Percentiles rank a stretch among this genome's conserved stretches.
phyloP scores from a whole-genome alignment of 2,113 vertebrate species.

The Cromileptes altivelis region DNA sequence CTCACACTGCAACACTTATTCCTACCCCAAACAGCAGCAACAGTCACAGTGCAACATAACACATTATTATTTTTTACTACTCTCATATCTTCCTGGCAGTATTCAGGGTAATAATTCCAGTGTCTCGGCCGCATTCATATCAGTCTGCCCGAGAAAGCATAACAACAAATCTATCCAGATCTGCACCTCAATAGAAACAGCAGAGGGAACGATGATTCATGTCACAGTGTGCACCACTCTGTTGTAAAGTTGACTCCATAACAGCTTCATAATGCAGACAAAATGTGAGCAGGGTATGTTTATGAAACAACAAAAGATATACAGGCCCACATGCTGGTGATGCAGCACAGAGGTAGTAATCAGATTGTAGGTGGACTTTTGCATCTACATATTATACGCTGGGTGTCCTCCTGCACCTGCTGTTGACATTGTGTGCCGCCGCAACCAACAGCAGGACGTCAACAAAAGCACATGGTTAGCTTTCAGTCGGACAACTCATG shows the following conservation, averaged over 20 bases:
- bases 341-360: neutral
- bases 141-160: constrained; percentile 23
- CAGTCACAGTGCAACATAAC: neutral
- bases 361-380: too few species aligned
- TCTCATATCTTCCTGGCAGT: constrained; percentile 2
- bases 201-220: constrained; percentile 35
- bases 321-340: neutral
- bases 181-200: constrained; percentile 23
- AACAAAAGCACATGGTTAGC: too few species aligned
- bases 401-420: too few species aligned
- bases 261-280: constrained; percentile 15
- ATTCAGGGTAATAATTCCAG: constrained; percentile 26
- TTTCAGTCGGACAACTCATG: too few species aligned
- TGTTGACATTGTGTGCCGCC: too few species aligned
- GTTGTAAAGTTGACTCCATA: constrained; percentile 34
- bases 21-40: neutral
- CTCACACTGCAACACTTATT: neutral
- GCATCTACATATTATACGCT: too few species aligned
- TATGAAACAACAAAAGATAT: neutral
- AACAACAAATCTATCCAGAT: constrained; percentile 35
- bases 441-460: too few species aligned
- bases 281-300: neutral
- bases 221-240: neutral
- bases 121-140: constrained; percentile 11
- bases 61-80: neutral